Base-by-base conservation (phyloP, 2,113 vertebrate genomes). In the Murina feae region DNA sequence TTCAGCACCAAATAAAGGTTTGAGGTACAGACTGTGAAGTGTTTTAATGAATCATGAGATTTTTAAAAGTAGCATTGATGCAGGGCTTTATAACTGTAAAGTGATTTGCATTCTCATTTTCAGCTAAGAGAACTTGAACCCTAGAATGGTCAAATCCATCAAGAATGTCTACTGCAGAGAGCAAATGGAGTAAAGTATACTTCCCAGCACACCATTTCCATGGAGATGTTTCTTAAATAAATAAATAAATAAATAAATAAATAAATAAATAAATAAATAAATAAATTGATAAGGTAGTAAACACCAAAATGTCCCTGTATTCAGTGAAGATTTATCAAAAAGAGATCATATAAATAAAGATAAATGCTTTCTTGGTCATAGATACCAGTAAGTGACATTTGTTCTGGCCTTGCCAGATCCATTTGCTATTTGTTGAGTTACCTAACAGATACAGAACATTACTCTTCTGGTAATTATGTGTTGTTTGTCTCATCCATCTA, bases 111-210 rank as follows among this genome's bases (percentile, higher is more conserved):
- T 93, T 94, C 72, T 96, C 74, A 92, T 95, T 97, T 97, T 92
- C 94, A 93, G 81, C 80, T 79, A 95, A 96, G 90, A 97, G 83
- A 97, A 84, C 92, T 97, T 97, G 97, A 97, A 97, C 93, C 76
- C 58, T 96, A 35, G 85, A 94, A 92, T 95, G 85, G 86, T 83
- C 87, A 88, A 85, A 87, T 90, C 92, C 96, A 96, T 85, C 55
- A 12, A 90, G 87, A 97, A 94, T 95, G 85, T 95, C 90, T 97
- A 97, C 96, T 97, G 95, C 81, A 93, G 72, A 96, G 18, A 84
- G 32, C 92, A 87, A 96, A 65, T 74, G 89, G 35, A 97, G 16
- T 86, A 69, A 93, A 96, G 60, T 71, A 37, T 71, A 90, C 96
- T 91, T 96, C 88, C 94, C 74, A 86, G 74, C 1, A 4, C 30